phyloP scores from a whole-genome alignment of 1,140 invertebrate species.

The Adelges cooleyi region DNA sequence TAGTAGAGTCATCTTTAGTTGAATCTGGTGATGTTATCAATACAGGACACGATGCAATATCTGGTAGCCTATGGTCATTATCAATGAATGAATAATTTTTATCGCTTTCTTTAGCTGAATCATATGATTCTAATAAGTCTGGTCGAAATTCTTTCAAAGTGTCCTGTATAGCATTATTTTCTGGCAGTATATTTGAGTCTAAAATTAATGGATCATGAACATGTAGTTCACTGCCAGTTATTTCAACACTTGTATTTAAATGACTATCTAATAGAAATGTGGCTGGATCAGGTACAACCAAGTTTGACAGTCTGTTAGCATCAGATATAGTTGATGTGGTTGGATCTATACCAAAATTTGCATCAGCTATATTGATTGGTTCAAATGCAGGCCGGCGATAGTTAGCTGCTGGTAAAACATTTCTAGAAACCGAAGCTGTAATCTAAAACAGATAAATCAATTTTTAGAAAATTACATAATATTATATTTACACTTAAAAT shows the following conservation, averaged over 20 bases:
- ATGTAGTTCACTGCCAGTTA: background rate
- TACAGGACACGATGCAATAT: constrained; percentile 12
- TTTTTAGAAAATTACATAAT: background rate
- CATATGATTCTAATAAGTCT: constrained; percentile 12
- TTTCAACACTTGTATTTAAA: background rate
- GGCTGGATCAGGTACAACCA: constrained; percentile 2
- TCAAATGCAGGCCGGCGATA: constrained; percentile 36
- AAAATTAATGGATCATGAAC: background rate
- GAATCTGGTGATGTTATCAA: constrained; percentile 18
- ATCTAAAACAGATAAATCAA: constrained; percentile 9
- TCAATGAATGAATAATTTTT: background rate
- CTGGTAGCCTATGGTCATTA: background rate
- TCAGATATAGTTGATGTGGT: constrained; percentile 11
- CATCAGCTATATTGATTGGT: constrained; percentile 37
- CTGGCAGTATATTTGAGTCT: background rate
- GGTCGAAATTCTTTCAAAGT: background rate
- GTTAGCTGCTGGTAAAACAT: constrained; percentile 29
- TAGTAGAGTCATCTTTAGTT: constrained; percentile 11
- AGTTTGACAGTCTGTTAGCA: background rate
- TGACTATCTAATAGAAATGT: constrained; percentile 8
- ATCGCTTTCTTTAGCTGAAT: constrained; percentile 15
- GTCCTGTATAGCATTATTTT: background rate
- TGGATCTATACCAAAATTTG: constrained; percentile 35
- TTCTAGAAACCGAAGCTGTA: background rate
- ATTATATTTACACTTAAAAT: background rate